phyloP scores from a whole-genome alignment of 2,888 invertebrate species.

The Argynnis bischoffii region DNA sequence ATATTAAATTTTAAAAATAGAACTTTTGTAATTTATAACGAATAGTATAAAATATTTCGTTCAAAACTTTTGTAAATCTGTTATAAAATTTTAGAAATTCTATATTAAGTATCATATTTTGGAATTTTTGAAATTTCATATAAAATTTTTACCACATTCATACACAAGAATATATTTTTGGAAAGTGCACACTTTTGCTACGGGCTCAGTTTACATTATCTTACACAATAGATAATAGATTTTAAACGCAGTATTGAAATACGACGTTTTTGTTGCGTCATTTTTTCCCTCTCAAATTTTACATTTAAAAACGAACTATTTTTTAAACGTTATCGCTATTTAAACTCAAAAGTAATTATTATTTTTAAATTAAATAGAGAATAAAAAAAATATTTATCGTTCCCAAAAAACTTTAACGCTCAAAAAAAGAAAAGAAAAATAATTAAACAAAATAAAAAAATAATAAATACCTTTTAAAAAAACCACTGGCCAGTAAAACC shows the following conservation, averaged over 20 bases:
- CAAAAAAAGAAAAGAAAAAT: too few species aligned
- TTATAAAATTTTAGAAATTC: too few species aligned
- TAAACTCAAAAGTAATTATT: neutral
- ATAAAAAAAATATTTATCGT: too few species aligned
- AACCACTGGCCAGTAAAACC: neutral
- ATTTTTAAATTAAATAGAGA: neutral
- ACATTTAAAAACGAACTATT: neutral
- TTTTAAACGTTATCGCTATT: neutral
- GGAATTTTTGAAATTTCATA: too few species aligned
- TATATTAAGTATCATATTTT: too few species aligned
- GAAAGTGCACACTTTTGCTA: conserved; percentile 1
- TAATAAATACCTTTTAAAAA: neutral
- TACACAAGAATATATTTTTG: too few species aligned
- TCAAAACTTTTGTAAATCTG: too few species aligned
- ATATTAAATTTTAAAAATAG: too few species aligned
- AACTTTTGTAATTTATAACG: too few species aligned
- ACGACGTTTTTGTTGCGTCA: conserved; percentile 18
- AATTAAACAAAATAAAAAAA: neutral
- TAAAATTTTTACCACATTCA: too few species aligned
- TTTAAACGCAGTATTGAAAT: conserved; percentile 15
- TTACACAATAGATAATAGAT: conserved; percentile 13
- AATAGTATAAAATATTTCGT: too few species aligned
- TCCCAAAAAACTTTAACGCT: too few species aligned
- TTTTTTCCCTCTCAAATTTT: neutral
- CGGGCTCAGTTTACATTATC: neutral